Conservation (phyloP, 2,797 vertebrate species). For the Nyctalus aviator region DNA sequence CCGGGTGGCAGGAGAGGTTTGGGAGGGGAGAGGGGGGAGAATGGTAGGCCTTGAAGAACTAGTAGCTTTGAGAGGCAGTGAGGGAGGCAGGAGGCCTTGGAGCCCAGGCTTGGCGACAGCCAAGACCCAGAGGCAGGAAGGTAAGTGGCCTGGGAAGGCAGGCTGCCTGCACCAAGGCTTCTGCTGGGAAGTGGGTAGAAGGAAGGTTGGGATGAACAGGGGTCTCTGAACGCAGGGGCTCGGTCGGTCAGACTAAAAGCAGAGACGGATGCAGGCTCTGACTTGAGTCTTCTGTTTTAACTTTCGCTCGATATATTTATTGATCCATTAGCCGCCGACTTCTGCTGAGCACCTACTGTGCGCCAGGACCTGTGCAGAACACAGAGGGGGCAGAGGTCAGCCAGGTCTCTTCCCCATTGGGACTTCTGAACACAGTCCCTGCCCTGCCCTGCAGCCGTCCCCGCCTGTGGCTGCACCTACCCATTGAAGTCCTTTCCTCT, state of each 20-base stretch:
- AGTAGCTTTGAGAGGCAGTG: not conserved
- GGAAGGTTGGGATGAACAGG: not conserved
- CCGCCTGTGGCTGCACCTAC: accelerated
- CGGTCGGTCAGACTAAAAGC: accelerated
- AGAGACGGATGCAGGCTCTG: not conserved
- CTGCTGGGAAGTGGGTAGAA: not conserved
- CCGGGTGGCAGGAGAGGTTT: not conserved
- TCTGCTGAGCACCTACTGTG: not conserved
- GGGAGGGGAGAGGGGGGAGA: not conserved
- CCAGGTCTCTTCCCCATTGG: not conserved
- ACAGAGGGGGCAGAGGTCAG: not conserved
- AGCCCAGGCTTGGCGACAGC: not conserved
- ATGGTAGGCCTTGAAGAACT: not conserved
- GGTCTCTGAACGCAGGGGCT: not conserved
- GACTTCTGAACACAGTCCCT: not conserved
- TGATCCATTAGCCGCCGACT: not conserved
- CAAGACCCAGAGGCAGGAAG: not conserved
- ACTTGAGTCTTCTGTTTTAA: not conserved
- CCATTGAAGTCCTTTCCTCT: not conserved
- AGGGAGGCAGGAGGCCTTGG: not conserved
- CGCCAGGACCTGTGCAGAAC: not conserved
- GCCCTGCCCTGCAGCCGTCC: not conserved
- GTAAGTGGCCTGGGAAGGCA: not conserved
- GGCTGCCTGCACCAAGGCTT: not conserved
- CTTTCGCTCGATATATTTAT: not conserved